A percentile compares a stretch with the other conserved stretches of the same genome.
These are phyloP conservation scores for Hemaris fuciformis DNA, from an alignment of 2,888 invertebrate genomes.

Conservation along the genomic window DNA sequence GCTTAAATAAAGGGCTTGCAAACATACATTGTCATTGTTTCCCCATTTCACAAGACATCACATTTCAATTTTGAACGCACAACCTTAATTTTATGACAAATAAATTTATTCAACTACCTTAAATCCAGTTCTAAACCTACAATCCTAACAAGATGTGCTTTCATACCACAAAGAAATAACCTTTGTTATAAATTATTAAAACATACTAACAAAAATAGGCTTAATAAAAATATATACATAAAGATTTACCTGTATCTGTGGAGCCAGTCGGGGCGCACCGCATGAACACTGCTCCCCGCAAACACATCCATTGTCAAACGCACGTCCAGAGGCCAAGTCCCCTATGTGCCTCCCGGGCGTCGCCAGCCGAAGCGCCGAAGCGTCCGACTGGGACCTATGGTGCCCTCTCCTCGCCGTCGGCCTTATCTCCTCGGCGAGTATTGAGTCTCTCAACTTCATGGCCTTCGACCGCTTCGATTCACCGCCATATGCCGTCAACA, in stretches of 20 bases:
- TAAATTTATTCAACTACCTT: too few species aligned
- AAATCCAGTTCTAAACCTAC: too few species aligned
- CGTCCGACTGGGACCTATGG: conserved; percentile 89
- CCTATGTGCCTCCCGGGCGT: conserved; percentile 88
- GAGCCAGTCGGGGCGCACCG: conserved; percentile 73
- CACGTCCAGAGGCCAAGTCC: conserved; percentile 95
- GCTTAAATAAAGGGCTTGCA: too few species aligned
- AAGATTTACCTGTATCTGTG: conserved; percentile 68
- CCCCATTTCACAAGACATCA: too few species aligned
- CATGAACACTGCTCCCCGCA: conserved; percentile 90
- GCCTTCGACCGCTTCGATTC: conserved; percentile 74
- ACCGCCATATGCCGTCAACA: conserved; percentile 95
- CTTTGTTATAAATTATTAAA: too few species aligned
- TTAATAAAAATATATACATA: background rate
- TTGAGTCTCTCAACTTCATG: conserved; percentile 67
- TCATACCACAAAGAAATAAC: too few species aligned
- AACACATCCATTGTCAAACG: conserved; percentile 97
- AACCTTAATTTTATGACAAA: too few species aligned
- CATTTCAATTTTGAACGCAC: too few species aligned
- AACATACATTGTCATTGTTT: too few species aligned
- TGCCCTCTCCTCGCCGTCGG: conserved; percentile 71
- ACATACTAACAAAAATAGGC: too few species aligned
- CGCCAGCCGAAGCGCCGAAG: conserved; percentile 85
- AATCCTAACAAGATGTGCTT: too few species aligned
- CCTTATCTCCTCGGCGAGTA: conserved; percentile 73